Percentiles rank a stretch among this genome's conserved stretches.
These are phyloP conservation scores for Bufo bufo DNA, from an alignment of 2,113 vertebrate species.

Conservation along the genomic window DNA sequence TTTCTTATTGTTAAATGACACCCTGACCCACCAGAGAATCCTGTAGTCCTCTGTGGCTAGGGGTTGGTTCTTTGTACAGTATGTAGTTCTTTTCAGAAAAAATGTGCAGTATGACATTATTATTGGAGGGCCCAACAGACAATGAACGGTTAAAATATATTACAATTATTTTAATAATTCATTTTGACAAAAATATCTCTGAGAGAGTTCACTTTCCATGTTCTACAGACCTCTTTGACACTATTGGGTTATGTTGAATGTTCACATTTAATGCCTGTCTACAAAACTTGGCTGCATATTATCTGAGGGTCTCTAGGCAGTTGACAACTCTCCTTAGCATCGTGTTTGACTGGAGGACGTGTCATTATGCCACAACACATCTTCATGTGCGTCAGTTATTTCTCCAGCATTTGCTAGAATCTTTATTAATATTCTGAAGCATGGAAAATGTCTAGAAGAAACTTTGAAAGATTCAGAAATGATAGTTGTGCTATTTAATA, in stretches of 20 bases:
- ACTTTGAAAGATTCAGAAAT: not conserved
- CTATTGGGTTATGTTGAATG: not conserved
- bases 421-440: not conserved
- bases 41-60: too few relatives aligned
- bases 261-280: constrained; percentile 31
- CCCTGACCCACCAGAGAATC: too few relatives aligned
- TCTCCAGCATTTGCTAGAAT: constrained; percentile 41
- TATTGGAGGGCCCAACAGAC: not conserved
- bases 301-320: constrained; percentile 54
- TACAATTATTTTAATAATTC: not conserved
- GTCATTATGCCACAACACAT: constrained; percentile 58
- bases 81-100: too few relatives aligned
- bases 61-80: too few relatives aligned
- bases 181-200: not conserved
- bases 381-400: constrained; percentile 60
- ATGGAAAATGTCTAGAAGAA: constrained; percentile 2
- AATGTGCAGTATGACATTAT: too few relatives aligned
- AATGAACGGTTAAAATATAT: not conserved
- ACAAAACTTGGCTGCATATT: constrained; percentile 20
- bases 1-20: too few relatives aligned
- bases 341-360: constrained; percentile 59
- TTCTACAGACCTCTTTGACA: not conserved
- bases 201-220: not conserved
- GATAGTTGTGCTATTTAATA: not conserved
- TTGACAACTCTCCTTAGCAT: constrained; percentile 60